phyloP scores from a whole-genome alignment of 2,797 vertebrate species.

The Oreortyx pictus region DNA sequence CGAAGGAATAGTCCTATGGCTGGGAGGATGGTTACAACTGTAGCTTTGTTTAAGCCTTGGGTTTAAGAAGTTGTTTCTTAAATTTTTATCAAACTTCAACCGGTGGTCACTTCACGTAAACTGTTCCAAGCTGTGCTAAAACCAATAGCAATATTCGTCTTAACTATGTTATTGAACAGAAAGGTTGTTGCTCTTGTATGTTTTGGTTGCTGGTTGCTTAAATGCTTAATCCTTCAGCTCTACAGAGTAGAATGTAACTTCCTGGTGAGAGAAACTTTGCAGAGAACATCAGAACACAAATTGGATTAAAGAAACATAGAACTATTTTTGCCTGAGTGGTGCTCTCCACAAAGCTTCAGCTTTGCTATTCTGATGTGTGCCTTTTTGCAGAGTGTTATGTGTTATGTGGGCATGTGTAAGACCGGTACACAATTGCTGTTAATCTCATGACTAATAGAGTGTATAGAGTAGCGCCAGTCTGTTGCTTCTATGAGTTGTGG shows the following conservation, averaged over 20 bases:
- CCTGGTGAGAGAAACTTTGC: not conserved
- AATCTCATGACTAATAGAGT: not conserved
- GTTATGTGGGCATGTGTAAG: not conserved
- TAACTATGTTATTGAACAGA: not conserved
- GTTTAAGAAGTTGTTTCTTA: not conserved
- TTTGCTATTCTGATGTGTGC: not conserved
- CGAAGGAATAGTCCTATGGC: not conserved
- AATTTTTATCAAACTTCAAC: not conserved
- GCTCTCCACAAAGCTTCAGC: not conserved
- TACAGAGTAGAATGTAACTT: not conserved
- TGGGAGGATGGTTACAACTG: not conserved
- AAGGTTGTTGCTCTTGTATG: not conserved
- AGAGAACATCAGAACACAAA: not conserved
- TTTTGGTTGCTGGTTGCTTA: not conserved
- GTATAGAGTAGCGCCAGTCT: rapidly evolving
- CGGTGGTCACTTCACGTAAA: not conserved
- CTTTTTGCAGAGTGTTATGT: not conserved
- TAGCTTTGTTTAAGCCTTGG: not conserved
- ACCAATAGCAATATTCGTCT: rapidly evolving
- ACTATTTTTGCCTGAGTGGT: not conserved
- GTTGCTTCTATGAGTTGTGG: not conserved
- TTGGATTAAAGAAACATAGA: not conserved
- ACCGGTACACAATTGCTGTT: not conserved
- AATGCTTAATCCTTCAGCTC: not conserved
- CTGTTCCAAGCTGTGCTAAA: not conserved